Conservation (phyloP, 2,113 vertebrate genomes). For the Piprites chloris region DNA sequence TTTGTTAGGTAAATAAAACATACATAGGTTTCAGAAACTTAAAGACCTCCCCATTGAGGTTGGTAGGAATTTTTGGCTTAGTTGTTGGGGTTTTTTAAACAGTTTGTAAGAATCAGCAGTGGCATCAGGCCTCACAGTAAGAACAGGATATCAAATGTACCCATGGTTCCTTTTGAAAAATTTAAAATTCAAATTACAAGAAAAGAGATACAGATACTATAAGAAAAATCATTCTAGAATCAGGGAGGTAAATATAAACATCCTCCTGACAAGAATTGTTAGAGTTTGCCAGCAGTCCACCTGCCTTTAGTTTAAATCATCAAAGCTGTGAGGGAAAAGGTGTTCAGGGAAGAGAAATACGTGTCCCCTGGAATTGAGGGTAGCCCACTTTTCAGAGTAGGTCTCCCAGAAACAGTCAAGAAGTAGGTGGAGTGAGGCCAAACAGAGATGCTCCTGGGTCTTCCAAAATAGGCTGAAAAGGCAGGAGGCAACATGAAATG, state of each 20-base stretch:
- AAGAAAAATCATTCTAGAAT: neutral
- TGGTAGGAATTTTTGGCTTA: neutral
- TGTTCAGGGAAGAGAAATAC: neutral
- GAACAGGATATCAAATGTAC: neutral
- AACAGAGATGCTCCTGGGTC: neutral
- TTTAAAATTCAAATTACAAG: neutral
- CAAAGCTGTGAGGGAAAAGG: neutral
- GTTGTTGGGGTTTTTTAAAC: neutral
- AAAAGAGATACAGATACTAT: neutral
- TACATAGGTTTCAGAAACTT: neutral
- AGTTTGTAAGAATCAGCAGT: neutral
- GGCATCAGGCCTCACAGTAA: neutral
- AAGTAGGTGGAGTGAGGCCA: neutral
- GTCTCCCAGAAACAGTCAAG: neutral
- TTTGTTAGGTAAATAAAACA: neutral
- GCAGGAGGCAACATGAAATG: neutral
- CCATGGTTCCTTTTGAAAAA: neutral
- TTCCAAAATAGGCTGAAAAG: neutral
- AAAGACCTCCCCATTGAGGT: fast-evolving
- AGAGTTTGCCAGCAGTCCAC: neutral
- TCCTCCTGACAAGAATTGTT: neutral
- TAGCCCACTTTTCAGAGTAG: neutral
- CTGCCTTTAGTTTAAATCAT: neutral
- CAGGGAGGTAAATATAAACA: neutral
- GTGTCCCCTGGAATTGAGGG: neutral